Base-by-base conservation (phyloP, 2,797 vertebrate species). In the Phoebastria nigripes region DNA sequence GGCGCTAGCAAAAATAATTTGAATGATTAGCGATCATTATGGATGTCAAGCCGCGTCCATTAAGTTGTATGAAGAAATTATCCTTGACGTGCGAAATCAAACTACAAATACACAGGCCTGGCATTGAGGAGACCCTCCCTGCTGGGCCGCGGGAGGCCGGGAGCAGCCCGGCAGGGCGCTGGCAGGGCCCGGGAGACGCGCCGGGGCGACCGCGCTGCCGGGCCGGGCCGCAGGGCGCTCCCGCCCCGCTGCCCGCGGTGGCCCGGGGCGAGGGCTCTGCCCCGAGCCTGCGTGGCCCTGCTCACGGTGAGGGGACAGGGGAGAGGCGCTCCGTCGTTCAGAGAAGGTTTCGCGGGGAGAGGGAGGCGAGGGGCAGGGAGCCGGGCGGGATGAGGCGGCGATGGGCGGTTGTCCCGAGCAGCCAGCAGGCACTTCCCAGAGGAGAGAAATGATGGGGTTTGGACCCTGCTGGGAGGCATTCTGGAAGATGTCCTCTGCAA, bases 1-100 rank as follows among this genome's bases (percentile, higher is more conserved):
- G 92, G 82, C 91, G 97, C 97, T 98, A 97, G 98, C 97, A 91
- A 98, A 98, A 98, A 98, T 98, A 98, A 98, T 98, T 98, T 98
- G 98, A 96, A 97, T 98, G 98, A 99, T 99, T 98, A 98, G 97
- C 97, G 95, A 97, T 98, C 98, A 98, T 98, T 98, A 98, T 97
- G 96, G 91, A 97, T 98, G 98, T 98, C 98, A 98, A 98, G 97
- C 97, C 89, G 87, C 97, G 97, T 97, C 97, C 97, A 98, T 98
- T 98, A 98, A 98, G 97, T 97, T 98, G 98, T 98, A 98, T 97
- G 97, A 97, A 97, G 98, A 98, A 98, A 98, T 98, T 98, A 98
- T 97, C 98, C 98, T 98, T 98, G 98, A 98, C 98, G 96, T 97
- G 93, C 72, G 95, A 97, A 98, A 98, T 98, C 97, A 96, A 97